Evolutionary conservation across 2,113 vertebrate genomes (phyloP).

Genomic region (Sylvietta virens): DNA sequence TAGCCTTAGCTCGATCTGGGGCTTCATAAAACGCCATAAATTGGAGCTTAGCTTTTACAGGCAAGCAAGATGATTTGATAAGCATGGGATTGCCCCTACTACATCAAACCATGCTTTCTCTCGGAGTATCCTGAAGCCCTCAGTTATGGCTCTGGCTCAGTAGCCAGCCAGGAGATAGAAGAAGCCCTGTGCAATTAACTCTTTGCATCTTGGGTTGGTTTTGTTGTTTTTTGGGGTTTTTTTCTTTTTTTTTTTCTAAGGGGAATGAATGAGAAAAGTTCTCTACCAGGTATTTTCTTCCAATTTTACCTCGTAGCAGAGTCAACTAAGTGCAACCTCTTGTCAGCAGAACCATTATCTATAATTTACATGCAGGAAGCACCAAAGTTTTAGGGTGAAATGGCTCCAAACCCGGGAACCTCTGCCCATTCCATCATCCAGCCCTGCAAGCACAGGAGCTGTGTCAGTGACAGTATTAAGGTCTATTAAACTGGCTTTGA

Average conservation of each 20-base stretch:
- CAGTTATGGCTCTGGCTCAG: background rate
- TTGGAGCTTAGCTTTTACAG: constrained; percentile 41
- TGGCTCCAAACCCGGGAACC: background rate
- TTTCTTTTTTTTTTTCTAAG: fast-evolving
- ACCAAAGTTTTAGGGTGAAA: constrained; percentile 38
- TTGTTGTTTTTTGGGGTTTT: no score
- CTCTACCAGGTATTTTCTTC: constrained; percentile 14
- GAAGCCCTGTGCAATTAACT: background rate
- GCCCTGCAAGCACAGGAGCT: background rate
- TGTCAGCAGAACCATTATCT: constrained; percentile 11
- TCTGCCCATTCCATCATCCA: constrained; percentile 22
- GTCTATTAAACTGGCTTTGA: constrained; percentile 60
- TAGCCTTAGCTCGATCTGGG: constrained; percentile 25
- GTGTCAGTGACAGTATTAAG: constrained; percentile 33
- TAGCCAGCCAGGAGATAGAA: background rate
- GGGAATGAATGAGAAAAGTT: background rate
- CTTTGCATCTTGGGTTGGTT: background rate
- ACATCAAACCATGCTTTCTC: background rate
- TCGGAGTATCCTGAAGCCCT: background rate
- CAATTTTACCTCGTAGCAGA: background rate
- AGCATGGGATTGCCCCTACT: constrained; percentile 26
- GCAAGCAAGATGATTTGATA: constrained; percentile 45
- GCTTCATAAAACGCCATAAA: constrained; percentile 57
- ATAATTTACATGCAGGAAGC: constrained; percentile 31
- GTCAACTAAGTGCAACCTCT: background rate